These are phyloP conservation scores for Meandrusa payeni DNA, from an alignment of 2,888 invertebrate genomes.

Conservation along the genomic window DNA sequence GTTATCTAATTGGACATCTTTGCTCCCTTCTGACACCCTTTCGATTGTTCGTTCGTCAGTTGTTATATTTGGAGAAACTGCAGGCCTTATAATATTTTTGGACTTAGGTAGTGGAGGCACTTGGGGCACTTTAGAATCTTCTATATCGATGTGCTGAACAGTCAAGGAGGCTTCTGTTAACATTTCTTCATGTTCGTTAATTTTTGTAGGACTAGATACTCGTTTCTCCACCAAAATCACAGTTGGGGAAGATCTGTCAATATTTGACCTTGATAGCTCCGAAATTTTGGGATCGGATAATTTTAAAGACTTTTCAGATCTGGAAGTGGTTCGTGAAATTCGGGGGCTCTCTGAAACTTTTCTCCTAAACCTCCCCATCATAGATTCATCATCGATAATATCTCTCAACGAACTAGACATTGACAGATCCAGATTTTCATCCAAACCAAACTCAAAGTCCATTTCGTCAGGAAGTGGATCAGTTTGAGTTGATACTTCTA, in stretches of 20 bases:
- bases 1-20: constrained; percentile 68
- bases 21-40: constrained; percentile 51
- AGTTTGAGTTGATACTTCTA: constrained; percentile 91
- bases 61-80: constrained; percentile 39
- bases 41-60: constrained; percentile 54
- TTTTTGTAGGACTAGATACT: constrained; percentile 81
- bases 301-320: constrained; percentile 79
- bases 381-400: constrained; percentile 77
- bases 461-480: constrained; percentile 91
- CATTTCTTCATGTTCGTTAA: constrained; percentile 81
- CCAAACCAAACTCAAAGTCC: constrained; percentile 81
- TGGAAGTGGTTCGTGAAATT: constrained; percentile 75
- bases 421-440: constrained; percentile 68
- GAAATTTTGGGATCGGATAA: constrained; percentile 79
- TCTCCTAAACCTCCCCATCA: constrained; percentile 67
- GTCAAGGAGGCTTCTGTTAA: constrained; percentile 84
- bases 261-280: constrained; percentile 75
- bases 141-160: constrained; percentile 83
- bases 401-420: constrained; percentile 71
- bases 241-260: constrained; percentile 81
- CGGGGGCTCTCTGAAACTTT: constrained; percentile 70
- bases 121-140: constrained; percentile 65
- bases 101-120: constrained; percentile 70
- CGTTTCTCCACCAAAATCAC: constrained; percentile 82
- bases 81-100: constrained; percentile 39